These are phyloP conservation scores for Muschampia plurimacula DNA, from an alignment of 2,888 invertebrate species.

Conservation along the genomic window DNA sequence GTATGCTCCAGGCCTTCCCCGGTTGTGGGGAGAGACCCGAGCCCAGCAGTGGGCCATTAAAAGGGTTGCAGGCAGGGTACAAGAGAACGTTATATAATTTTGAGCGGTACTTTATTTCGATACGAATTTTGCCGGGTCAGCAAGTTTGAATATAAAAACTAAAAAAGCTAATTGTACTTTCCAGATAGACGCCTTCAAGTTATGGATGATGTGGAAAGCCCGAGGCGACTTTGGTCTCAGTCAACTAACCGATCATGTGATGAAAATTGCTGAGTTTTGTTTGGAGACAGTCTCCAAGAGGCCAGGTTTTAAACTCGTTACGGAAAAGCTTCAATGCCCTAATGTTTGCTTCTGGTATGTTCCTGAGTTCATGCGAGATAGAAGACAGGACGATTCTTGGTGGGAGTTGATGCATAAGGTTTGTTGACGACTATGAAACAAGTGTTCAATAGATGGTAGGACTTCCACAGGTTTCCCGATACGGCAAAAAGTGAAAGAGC, in stretches of 20 bases:
- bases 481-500: too few species aligned
- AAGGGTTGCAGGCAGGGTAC: too few species aligned
- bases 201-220: slow-evolving; percentile 97
- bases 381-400: slow-evolving; percentile 74
- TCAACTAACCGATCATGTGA: slow-evolving; percentile 87
- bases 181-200: slow-evolving; percentile 94
- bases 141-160: too few species aligned
- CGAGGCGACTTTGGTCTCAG: slow-evolving; percentile 88
- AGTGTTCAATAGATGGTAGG: too few species aligned
- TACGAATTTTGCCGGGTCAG: too few species aligned
- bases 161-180: not conserved
- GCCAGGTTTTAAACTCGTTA: slow-evolving; percentile 87
- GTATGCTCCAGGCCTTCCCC: too few species aligned
- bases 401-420: slow-evolving; percentile 84
- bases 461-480: too few species aligned
- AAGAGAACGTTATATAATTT: too few species aligned
- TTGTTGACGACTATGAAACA: slow-evolving; percentile 32
- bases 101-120: too few species aligned
- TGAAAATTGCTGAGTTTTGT: slow-evolving; percentile 87
- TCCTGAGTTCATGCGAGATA: slow-evolving; percentile 80
- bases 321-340: slow-evolving; percentile 87
- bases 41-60: too few species aligned
- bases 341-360: slow-evolving; percentile 97
- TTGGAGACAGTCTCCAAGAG: slow-evolving; percentile 75
- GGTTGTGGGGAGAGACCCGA: too few species aligned